Conservation (phyloP, 1,140 invertebrate genomes). For the Adoxophyes honmai region DNA sequence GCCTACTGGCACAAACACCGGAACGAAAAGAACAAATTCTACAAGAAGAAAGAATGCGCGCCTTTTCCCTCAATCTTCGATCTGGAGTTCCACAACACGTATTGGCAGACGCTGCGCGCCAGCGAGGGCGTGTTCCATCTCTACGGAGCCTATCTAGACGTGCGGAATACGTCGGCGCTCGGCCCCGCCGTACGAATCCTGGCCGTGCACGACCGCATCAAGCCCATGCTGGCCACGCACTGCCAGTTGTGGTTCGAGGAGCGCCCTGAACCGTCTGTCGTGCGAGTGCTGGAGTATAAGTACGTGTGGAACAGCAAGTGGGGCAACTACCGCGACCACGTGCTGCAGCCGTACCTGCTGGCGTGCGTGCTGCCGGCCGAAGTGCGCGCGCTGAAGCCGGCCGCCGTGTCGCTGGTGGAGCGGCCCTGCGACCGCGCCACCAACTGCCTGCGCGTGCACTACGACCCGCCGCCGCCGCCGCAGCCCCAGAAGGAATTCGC, state of each 20-base stretch:
- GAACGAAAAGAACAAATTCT: constrained; percentile 83
- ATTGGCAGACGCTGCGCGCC: constrained; percentile 90
- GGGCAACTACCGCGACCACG: constrained; percentile 95
- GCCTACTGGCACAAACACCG: constrained; percentile 89
- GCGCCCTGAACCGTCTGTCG: constrained; percentile 86
- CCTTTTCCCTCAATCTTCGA: constrained; percentile 91
- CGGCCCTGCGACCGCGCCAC: constrained; percentile 89
- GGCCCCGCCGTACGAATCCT: constrained; percentile 91
- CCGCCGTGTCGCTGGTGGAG: constrained; percentile 92
- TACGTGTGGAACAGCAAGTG: constrained; percentile 96
- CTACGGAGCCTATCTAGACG: constrained; percentile 93
- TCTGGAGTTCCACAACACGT: constrained; percentile 93
- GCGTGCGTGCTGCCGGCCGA: constrained; percentile 90
- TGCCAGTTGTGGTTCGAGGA: constrained; percentile 95
- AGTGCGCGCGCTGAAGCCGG: constrained; percentile 85
- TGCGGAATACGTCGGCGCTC: constrained; percentile 84
- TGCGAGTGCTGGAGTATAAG: constrained; percentile 91
- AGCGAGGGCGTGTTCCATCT: constrained; percentile 92
- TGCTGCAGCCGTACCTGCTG: constrained; percentile 94
- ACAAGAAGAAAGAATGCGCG: constrained; percentile 86
- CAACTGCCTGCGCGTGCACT: constrained; percentile 92
- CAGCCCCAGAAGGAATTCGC: constrained; percentile 86
- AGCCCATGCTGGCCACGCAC: constrained; percentile 88
- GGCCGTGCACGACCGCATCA: constrained; percentile 93
- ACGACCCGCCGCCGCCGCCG: constrained; percentile 80